phyloP scores from a whole-genome alignment of 1,140 invertebrate species.

The Lasioglossum albipes region DNA sequence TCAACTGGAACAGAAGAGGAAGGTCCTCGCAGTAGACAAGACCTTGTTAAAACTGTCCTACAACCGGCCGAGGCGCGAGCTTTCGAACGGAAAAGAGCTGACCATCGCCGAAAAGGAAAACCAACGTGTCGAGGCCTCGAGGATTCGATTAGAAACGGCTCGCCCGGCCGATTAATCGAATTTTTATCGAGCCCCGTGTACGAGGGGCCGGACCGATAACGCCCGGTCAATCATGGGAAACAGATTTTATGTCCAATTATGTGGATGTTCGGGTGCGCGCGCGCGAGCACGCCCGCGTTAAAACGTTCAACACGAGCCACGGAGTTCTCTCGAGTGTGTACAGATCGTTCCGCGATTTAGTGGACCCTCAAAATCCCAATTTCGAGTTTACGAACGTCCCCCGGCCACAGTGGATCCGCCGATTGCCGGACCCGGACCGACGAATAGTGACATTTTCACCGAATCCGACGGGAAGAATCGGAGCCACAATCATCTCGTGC shows the following conservation, averaged over 20 bases:
- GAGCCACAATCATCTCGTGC: constrained; percentile 29
- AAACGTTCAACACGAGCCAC: constrained; percentile 15
- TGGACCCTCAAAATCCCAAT: constrained; percentile 61
- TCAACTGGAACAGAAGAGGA: not conserved
- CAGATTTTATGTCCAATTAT: constrained; percentile 65
- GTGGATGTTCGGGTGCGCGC: constrained; percentile 3
- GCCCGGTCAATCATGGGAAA: constrained; percentile 60
- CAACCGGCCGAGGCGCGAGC: constrained; percentile 12
- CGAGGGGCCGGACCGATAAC: constrained; percentile 27
- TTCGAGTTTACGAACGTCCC: constrained; percentile 52
- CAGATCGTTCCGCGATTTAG: constrained; percentile 47
- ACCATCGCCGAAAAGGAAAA: not conserved
- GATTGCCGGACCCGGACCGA: constrained; percentile 23
- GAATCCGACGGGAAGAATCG: constrained; percentile 27
- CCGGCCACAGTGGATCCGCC: constrained; percentile 23
- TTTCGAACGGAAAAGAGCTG: constrained; percentile 22
- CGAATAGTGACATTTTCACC: constrained; percentile 29
- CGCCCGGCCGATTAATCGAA: constrained; percentile 38
- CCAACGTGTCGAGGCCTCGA: not conserved
- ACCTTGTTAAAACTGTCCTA: constrained; percentile 56
- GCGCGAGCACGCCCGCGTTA: not conserved
- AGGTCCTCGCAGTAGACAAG: constrained; percentile 27
- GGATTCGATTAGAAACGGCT: constrained; percentile 27
- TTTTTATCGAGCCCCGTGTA: constrained; percentile 42
- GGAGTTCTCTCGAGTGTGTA: constrained; percentile 9